phyloP scores from a whole-genome alignment of 2,113 vertebrate species.

The Nipponia nippon region DNA sequence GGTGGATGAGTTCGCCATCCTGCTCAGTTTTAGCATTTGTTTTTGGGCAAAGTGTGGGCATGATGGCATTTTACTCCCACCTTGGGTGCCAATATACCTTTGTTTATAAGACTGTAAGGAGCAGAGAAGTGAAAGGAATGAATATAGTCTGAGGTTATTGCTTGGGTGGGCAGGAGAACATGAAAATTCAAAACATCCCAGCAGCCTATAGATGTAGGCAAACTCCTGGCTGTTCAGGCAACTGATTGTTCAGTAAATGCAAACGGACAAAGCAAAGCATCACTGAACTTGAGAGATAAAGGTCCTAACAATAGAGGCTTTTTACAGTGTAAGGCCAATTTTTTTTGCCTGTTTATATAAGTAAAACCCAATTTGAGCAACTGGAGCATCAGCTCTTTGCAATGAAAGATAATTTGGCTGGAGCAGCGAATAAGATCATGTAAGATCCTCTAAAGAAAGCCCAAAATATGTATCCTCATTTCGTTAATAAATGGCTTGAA shows the following conservation, averaged over 20 bases:
- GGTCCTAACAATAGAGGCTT: constrained; percentile 39
- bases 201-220: neutral
- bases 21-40: neutral
- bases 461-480: neutral
- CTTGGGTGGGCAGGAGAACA: constrained; percentile 13
- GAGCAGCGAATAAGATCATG: neutral
- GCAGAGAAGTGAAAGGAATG: neutral
- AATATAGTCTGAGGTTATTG: neutral
- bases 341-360: constrained; percentile 3
- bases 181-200: constrained; percentile 29
- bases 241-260: constrained; percentile 40
- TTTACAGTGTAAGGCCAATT: neutral
- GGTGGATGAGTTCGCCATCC: neutral
- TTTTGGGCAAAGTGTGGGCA: neutral
- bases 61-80: neutral
- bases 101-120: neutral
- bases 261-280: constrained; percentile 41
- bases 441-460: constrained; percentile 39
- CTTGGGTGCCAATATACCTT: neutral
- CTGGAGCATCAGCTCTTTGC: constrained; percentile 4
- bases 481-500: constrained; percentile 38
- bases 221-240: constrained; percentile 7
- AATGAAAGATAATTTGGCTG: neutral
- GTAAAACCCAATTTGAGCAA: constrained; percentile 35
- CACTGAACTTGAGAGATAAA: constrained; percentile 56